These are phyloP conservation scores for Lottia scabra DNA, from an alignment of 2,888 invertebrate species.

Conservation along the genomic window DNA sequence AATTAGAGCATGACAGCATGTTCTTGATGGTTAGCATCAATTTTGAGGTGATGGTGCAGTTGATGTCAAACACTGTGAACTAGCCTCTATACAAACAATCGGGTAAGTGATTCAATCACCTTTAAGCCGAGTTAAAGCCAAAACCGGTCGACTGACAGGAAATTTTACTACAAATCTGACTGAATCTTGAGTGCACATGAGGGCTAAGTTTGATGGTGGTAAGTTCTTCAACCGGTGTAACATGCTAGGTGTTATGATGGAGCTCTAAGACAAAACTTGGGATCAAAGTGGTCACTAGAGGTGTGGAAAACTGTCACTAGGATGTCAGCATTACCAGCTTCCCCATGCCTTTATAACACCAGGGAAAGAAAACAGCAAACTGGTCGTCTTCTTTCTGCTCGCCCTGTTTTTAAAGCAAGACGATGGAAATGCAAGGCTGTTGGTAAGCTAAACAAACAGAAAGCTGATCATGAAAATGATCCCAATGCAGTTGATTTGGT, in stretches of 20 bases:
- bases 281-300: conserved; percentile 20
- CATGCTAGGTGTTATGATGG: conserved; percentile 32
- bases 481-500: conserved; percentile 7
- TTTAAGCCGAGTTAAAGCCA: conserved; percentile 26
- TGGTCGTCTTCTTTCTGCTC: background rate
- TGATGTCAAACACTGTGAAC: background rate
- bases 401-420: background rate
- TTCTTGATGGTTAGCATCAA: conserved; percentile 13
- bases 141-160: conserved; percentile 24
- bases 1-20: conserved; percentile 27
- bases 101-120: conserved; percentile 20
- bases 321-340: background rate
- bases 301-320: conserved; percentile 8
- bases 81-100: conserved; percentile 8
- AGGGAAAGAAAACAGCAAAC: background rate
- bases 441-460: background rate
- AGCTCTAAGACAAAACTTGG: conserved; percentile 21
- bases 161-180: conserved; percentile 32
- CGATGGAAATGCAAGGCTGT: background rate
- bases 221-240: conserved; percentile 27
- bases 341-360: background rate
- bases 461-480: conserved; percentile 19
- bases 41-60: conserved; percentile 14
- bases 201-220: conserved; percentile 36
- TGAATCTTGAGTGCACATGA: conserved; percentile 35